Percentiles rank a stretch among this genome's conserved stretches.
Evolutionary conservation across 1,140 invertebrate species (phyloP).

Genomic region (Triops cancriformis): DNA sequence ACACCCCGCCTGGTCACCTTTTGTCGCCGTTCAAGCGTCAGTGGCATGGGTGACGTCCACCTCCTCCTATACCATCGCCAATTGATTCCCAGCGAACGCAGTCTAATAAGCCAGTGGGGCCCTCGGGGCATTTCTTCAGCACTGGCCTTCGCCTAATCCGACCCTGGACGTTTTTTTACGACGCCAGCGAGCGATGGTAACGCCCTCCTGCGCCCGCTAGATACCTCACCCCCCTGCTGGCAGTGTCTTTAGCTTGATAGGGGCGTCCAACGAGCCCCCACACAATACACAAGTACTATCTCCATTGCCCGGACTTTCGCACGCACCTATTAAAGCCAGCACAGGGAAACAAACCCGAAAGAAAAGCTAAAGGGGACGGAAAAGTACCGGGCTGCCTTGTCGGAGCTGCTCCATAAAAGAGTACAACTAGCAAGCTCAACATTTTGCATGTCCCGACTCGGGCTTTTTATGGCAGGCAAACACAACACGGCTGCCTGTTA

Average conservation of each 20-base stretch:
- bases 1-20: neutral
- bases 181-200: too few species aligned
- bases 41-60: neutral
- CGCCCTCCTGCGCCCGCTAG: too few species aligned
- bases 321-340: neutral
- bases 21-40: neutral
- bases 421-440: neutral
- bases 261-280: neutral
- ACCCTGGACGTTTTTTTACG: too few species aligned
- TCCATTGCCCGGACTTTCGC: neutral
- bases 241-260: neutral
- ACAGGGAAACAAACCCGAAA: neutral
- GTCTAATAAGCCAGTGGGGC: too few species aligned
- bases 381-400: neutral
- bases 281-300: neutral
- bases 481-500: neutral
- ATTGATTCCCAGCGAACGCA: neutral
- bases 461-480: neutral
- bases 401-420: neutral
- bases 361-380: neutral
- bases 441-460: neutral
- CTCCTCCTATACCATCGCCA: neutral
- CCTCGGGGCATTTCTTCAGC: too few species aligned
- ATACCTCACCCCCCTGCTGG: neutral
- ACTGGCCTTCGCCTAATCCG: too few species aligned